Percentiles rank a stretch among this genome's conserved stretches.
These are phyloP conservation scores for Passerina amoena DNA, from an alignment of 2,113 vertebrate genomes.

Conservation along the genomic window DNA sequence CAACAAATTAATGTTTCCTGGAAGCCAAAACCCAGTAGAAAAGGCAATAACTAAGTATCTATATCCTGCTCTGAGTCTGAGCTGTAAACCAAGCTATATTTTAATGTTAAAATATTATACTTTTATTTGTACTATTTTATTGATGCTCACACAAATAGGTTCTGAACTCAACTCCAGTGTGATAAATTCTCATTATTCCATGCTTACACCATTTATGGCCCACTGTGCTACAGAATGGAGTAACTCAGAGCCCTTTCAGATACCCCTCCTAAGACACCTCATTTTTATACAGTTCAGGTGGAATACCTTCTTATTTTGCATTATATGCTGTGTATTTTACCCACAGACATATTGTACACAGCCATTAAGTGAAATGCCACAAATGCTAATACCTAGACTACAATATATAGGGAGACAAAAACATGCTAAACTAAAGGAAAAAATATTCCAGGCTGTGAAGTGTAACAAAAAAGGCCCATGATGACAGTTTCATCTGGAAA, in stretches of 20 bases:
- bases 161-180: not conserved
- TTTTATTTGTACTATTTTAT: not conserved
- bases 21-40: not conserved
- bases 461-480: slow-evolving; percentile 65
- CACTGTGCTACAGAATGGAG: not conserved
- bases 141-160: not conserved
- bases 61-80: not conserved
- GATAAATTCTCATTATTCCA: not conserved
- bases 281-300: not conserved
- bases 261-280: not conserved
- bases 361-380: slow-evolving; percentile 17
- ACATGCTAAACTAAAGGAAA: slow-evolving; percentile 28
- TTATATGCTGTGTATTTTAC: not conserved
- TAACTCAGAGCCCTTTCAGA: not conserved
- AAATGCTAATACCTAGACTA: slow-evolving; percentile 9
- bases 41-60: not conserved
- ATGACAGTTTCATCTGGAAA: slow-evolving; percentile 59
- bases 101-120: not conserved
- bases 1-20: not conserved
- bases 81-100: not conserved
- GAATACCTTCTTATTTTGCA: not conserved
- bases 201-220: not conserved
- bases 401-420: slow-evolving; percentile 1
- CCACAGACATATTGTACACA: not conserved
- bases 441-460: slow-evolving; percentile 57